Evolutionary conservation across 2,888 invertebrate genomes (phyloP), one percentile per base, ranked within the genome.

Genomic region (Nomada hirtipes): DNA sequence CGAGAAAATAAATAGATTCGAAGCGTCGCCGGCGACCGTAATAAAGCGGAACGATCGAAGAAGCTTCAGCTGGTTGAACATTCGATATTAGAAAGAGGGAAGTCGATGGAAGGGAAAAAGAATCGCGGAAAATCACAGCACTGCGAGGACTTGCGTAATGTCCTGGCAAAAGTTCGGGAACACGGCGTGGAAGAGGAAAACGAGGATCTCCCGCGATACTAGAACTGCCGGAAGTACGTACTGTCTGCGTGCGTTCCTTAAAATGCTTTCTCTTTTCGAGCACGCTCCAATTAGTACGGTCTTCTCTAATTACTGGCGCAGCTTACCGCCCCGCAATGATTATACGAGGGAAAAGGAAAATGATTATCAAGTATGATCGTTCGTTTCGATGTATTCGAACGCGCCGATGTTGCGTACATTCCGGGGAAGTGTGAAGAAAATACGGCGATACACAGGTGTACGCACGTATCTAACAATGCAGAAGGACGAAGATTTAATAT

Each of bases 251-350:
- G 26, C 42, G 79, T 83, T 88, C 79, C 76, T 85, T 82, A 80
- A 88, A 86, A 88, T 85, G 86, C 88, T 88, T 88, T 88, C 88
- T 79, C 88, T 82, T 79, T 77, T 76, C 82, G 73, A 84, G 79
- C 74, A 85, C 82, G 88, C 88, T 88, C 86, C 79, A 88, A 88
- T 88, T 88, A 85, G 72, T 52, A 59, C 64, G n/a, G 52, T 72
- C 88, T 79, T 83, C 79, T 83, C 76, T 88, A 88, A 88, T 88
- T 88, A 88, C 70, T 61, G 70, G 50, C 79, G 64, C 81, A 55
- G 76, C 71, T 75, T 68, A 69, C 50, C 74, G 70, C 67, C 67
- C 65, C 72, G 60, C 60, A 64, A 67, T 67, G 83, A 83, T 79
- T 84, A 67, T 73, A 55, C 77, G 47, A 50, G 44, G 53, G 71